Percentiles rank a stretch among this genome's conserved stretches.
phyloP scores from a whole-genome alignment of 2,888 invertebrate genomes.

The Aquatica leii region DNA sequence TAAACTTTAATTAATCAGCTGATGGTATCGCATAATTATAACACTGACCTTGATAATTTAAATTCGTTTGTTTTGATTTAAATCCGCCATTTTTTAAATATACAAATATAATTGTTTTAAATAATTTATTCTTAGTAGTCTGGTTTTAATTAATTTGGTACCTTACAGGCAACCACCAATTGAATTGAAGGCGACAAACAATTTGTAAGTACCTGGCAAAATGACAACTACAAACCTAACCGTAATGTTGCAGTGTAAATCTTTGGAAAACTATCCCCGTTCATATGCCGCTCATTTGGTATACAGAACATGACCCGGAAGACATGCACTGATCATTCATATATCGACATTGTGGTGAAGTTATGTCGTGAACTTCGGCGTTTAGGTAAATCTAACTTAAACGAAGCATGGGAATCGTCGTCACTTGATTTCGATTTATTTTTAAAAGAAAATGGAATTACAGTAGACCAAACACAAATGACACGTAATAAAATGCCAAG shows the following conservation, averaged over 20 bases:
- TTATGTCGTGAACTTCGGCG: conserved; percentile 78
- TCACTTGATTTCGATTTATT: conserved; percentile 67
- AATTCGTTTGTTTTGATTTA: conserved; percentile 22
- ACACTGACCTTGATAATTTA: conserved; percentile 41
- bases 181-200: background rate
- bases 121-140: background rate
- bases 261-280: conserved; percentile 38
- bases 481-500: conserved; percentile 46
- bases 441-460: conserved; percentile 67
- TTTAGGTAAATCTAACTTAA: too few relatives aligned
- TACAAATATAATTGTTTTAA: conserved; percentile 1
- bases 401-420: background rate
- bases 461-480: conserved; percentile 41
- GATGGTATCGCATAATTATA: conserved; percentile 22
- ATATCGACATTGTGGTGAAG: conserved; percentile 55
- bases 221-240: background rate
- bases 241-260: background rate
- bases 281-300: conserved; percentile 45
- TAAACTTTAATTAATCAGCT: conserved; percentile 19
- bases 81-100: conserved; percentile 3
- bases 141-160: conserved; percentile 43
- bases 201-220: background rate
- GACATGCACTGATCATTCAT: conserved; percentile 52
- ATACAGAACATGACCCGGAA: conserved; percentile 65
- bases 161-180: background rate